Conservation (phyloP, 2,797 vertebrate species). For the Taeniopygia guttata region DNA sequence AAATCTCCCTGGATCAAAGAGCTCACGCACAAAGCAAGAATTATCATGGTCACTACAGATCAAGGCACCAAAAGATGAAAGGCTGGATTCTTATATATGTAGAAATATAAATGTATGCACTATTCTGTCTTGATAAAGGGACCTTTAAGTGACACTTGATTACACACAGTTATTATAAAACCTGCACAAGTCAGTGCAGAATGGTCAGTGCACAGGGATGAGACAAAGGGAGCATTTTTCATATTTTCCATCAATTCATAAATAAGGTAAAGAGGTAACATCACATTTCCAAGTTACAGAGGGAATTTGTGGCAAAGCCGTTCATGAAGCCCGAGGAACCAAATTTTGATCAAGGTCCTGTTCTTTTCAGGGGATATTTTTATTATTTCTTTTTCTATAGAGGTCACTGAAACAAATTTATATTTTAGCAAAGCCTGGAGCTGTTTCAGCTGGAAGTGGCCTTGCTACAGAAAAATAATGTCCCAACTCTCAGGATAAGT, state of each 20-base stretch:
- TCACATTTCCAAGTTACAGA: background rate
- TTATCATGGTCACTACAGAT: background rate
- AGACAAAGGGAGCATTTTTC: background rate
- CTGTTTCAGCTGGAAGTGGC: slow-evolving; percentile 17
- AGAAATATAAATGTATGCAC: background rate
- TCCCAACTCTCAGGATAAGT: background rate
- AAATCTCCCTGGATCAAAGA: slow-evolving; percentile 26
- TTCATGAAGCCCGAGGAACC: background rate
- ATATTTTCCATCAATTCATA: background rate
- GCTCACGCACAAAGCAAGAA: slow-evolving; percentile 18
- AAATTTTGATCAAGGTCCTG: background rate
- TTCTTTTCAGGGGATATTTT: background rate
- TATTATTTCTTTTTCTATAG: background rate
- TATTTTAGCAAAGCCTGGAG: background rate
- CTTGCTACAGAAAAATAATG: background rate
- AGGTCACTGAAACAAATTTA: background rate
- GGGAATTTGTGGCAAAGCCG: background rate
- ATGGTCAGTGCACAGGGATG: background rate
- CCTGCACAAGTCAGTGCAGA: background rate
- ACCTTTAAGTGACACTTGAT: background rate
- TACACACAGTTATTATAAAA: background rate
- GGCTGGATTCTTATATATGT: background rate
- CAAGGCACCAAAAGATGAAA: slow-evolving; percentile 41
- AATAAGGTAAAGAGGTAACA: background rate
- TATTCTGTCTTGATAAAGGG: background rate